phyloP scores from a whole-genome alignment of 2,113 vertebrate genomes.

The Pica pica region DNA sequence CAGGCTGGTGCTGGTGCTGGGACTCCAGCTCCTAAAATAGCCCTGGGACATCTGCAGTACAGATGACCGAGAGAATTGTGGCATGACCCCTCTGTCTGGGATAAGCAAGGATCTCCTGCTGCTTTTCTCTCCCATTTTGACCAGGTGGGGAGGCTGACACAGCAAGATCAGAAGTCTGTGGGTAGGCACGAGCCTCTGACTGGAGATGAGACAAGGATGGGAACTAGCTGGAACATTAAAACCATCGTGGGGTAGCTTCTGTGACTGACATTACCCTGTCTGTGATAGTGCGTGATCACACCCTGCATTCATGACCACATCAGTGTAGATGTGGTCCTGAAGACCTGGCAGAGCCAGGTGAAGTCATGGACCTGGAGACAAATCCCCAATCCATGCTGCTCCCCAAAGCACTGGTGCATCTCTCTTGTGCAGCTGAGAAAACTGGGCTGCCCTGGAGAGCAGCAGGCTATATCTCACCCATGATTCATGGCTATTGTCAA shows the following conservation, averaged over 20 bases:
- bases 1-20: background rate
- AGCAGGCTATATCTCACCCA: background rate
- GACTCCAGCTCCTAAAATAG: background rate
- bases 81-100: background rate
- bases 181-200: background rate
- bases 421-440: background rate
- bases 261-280: background rate
- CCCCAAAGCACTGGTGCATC: background rate
- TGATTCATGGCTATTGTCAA: background rate
- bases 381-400: background rate
- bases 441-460: background rate
- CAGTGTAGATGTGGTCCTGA: fast-evolving
- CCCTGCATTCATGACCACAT: background rate
- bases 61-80: background rate
- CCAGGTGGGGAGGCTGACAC: fast-evolving
- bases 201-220: background rate
- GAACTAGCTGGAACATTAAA: background rate
- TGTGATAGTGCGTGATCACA: background rate
- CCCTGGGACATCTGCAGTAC: background rate
- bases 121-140: background rate
- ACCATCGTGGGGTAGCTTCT: background rate
- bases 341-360: background rate
- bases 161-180: background rate
- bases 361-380: background rate
- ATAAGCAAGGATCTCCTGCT: background rate